Percentiles rank a stretch among this genome's conserved stretches.
phyloP scores from a whole-genome alignment of 2,113 vertebrate genomes.

The Diphyllodes magnificus region DNA sequence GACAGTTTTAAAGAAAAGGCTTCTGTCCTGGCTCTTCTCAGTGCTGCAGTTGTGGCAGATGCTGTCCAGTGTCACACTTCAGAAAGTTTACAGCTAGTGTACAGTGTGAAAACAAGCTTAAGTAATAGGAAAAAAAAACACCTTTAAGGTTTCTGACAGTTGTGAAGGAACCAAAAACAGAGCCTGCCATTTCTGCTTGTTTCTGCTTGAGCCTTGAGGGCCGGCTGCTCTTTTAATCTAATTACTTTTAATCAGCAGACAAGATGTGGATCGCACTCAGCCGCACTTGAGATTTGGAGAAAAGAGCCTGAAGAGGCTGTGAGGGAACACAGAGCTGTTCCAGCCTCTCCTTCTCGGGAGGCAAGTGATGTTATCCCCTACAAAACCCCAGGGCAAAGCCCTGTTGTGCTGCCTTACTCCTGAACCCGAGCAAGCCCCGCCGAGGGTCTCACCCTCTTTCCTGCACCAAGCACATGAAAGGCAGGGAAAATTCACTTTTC shows the following conservation, averaged over 20 bases:
- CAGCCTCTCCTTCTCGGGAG: accelerated
- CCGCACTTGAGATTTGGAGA: neutral
- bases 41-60: neutral
- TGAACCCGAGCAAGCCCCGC: neutral
- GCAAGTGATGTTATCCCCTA: neutral
- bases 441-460: neutral
- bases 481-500: neutral
- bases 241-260: neutral
- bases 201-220: neutral
- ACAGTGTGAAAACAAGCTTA: neutral
- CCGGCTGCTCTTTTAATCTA: neutral
- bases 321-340: neutral
- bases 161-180: neutral
- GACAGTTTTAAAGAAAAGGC: neutral
- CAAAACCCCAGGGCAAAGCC: neutral
- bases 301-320: neutral
- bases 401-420: neutral
- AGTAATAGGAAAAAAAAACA: neutral
- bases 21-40: neutral
- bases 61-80: neutral
- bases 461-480: neutral
- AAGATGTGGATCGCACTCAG: neutral
- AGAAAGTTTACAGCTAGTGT: neutral
- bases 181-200: neutral
- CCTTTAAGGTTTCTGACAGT: neutral